phyloP scores from a whole-genome alignment of 92 coral and sea anemone species.

The Micromussa lordhowensis region DNA sequence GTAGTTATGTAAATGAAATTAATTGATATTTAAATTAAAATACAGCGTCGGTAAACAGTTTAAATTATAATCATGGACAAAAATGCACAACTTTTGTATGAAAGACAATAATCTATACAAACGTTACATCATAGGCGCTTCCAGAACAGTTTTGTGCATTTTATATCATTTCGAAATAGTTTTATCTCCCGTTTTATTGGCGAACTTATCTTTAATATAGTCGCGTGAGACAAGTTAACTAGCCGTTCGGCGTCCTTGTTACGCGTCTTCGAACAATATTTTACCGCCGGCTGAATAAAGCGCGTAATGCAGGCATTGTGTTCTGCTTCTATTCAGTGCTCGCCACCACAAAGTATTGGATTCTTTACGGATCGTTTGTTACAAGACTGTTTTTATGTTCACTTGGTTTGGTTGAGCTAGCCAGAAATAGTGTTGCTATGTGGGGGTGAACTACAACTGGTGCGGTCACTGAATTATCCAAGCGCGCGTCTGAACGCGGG shows the following conservation, averaged over 20 bases:
- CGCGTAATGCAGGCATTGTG: neutral
- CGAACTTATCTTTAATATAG: neutral
- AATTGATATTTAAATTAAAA: neutral
- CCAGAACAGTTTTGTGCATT: neutral
- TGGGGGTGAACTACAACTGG: neutral
- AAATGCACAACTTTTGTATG: neutral
- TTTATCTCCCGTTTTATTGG: too few relatives aligned
- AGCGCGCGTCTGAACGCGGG: neutral
- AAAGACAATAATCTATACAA: neutral
- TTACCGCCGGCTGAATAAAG: neutral
- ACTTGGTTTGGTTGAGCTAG: neutral
- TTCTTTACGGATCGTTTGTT: conserved; percentile 1
- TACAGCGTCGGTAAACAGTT: neutral
- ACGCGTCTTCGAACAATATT: neutral
- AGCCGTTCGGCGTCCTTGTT: neutral
- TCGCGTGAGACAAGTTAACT: neutral
- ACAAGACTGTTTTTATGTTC: conserved; percentile 6
- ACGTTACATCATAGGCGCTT: neutral
- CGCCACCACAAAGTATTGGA: neutral
- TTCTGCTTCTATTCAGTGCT: neutral
- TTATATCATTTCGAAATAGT: neutral
- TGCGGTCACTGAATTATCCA: neutral
- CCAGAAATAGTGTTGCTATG: neutral
- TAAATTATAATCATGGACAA: neutral
- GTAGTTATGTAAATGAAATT: neutral